Evolutionary conservation across 2,113 vertebrate species (phyloP).

Genomic region (Otus sunia): DNA sequence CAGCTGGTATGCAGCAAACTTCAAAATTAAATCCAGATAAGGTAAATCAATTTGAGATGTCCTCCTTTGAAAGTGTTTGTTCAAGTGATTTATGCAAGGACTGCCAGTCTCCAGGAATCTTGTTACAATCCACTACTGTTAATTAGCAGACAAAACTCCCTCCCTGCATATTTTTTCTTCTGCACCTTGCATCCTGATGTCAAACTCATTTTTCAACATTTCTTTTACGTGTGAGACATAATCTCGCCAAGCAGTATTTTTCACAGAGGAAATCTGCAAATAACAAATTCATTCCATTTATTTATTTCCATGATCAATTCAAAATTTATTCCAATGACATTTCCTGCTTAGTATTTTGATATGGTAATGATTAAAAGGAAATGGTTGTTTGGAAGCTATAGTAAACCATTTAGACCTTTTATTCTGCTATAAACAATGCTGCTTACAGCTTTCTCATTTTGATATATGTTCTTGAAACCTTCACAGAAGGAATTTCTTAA

Average conservation of each 20-base stretch:
- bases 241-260: neutral
- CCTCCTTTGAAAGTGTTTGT: neutral
- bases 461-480: neutral
- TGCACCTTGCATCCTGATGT: neutral
- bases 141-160: neutral
- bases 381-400: neutral
- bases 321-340: neutral
- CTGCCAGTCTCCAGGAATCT: neutral
- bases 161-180: neutral
- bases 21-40: neutral
- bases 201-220: neutral
- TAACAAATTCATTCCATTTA: constrained; percentile 2
- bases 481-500: neutral
- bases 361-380: neutral
- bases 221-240: neutral
- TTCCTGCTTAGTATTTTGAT: neutral
- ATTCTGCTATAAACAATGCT: neutral
- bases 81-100: neutral
- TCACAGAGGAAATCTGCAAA: constrained; percentile 11
- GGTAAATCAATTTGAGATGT: neutral
- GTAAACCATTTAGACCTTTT: neutral
- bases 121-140: neutral
- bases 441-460: neutral
- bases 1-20: neutral
- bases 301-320: constrained; percentile 6